A percentile compares a stretch with the other conserved stretches of the same genome.
phyloP scores from a whole-genome alignment of 1,140 invertebrate genomes.

The Caenorhabditis tropicalis region DNA sequence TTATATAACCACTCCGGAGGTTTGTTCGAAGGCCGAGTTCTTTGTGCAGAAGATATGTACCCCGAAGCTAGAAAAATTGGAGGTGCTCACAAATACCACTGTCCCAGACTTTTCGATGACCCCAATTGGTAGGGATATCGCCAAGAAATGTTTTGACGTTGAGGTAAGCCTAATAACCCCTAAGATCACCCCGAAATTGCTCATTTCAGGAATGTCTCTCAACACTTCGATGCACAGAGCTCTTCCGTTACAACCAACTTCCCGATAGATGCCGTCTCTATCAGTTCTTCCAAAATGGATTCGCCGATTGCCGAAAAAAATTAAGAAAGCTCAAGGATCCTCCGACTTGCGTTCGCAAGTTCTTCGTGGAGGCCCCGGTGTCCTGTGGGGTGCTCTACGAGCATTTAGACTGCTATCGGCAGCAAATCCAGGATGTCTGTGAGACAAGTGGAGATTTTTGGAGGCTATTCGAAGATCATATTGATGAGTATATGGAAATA shows the following conservation, averaged over 20 bases:
- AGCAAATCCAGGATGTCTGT: too few species aligned
- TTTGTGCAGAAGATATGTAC: background rate
- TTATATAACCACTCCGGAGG: background rate
- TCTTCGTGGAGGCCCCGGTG: background rate
- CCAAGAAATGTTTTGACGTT: background rate
- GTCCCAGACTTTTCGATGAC: background rate
- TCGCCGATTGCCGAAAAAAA: background rate
- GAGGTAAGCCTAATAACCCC: background rate
- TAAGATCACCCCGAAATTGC: background rate
- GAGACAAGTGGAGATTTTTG: too few species aligned
- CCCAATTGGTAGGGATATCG: background rate
- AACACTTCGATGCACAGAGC: background rate
- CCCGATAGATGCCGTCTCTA: background rate
- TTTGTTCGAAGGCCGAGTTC: background rate
- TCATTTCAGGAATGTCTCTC: background rate
- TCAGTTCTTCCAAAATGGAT: too few species aligned
- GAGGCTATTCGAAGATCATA: too few species aligned
- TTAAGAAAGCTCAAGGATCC: too few species aligned
- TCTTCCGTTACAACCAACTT: background rate
- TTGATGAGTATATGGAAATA: too few species aligned
- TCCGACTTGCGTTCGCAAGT: background rate
- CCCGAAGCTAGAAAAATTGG: background rate
- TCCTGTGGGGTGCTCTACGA: background rate
- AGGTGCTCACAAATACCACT: background rate
- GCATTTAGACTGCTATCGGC: background rate